These are phyloP conservation scores for Mormyrus lacerda DNA, from an alignment of 2,113 vertebrate genomes.

Conservation along the genomic window DNA sequence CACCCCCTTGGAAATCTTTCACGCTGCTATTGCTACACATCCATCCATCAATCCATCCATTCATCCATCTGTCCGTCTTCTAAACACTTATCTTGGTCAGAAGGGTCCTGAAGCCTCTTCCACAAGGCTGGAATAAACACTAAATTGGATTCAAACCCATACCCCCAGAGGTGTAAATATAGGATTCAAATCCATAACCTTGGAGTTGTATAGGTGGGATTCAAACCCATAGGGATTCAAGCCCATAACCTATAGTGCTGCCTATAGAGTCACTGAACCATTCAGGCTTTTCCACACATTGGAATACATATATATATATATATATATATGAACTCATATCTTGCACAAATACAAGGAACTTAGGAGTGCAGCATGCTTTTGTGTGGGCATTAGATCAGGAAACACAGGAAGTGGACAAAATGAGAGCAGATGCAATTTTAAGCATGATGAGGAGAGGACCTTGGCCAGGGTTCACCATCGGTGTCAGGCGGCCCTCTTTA, in stretches of 20 bases:
- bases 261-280: not conserved
- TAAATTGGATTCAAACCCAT: not conserved
- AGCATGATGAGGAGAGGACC: constrained; percentile 29
- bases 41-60: not conserved
- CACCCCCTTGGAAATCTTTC: not conserved
- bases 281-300: constrained; percentile 44
- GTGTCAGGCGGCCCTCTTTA: constrained; percentile 34
- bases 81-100: not conserved
- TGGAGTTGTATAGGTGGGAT: not conserved
- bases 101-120: not conserved
- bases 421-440: constrained; percentile 16
- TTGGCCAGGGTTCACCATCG: not conserved
- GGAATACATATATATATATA: constrained; percentile 60
- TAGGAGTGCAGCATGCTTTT: constrained; percentile 47
- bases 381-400: constrained; percentile 37
- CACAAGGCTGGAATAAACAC: not conserved
- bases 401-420: constrained; percentile 19
- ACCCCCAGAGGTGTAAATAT: not conserved
- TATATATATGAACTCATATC: constrained; percentile 62
- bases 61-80: not conserved
- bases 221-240: not conserved
- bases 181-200: not conserved
- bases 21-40: not conserved
- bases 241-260: not conserved
- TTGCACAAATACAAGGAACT: constrained; percentile 53